Base-by-base conservation (phyloP, 2,113 vertebrate genomes). In the Probosciger aterrimus region DNA sequence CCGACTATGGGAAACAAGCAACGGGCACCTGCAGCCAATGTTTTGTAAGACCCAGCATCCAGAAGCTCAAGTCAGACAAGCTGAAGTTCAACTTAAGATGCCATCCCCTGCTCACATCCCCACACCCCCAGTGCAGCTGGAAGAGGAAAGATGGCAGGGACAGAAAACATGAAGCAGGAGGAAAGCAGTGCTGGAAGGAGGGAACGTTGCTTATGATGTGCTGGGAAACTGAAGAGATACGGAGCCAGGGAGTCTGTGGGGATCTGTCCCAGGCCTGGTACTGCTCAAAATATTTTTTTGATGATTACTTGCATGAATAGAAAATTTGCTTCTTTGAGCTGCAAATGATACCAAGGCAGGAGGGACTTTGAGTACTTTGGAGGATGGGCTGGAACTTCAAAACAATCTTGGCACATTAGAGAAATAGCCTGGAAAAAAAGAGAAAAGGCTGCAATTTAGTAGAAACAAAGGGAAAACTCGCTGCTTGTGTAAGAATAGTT, bases 281-380 rank as follows among this genome's bases (percentile, higher is more conserved):
- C 88, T 68, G 92, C 95, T 95, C 91, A 95, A 95, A 95, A 93
- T 94, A 94, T 95, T 95, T 96, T 95, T 81, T 86, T 86, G 94
- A 86, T 96, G 93, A 97, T 97, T 95, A 92, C 83, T 96, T 89
- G 92, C 91, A 92, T 90, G 94, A 95, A 95, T 93, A 97, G 88
- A 92, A 71, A 81, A 92, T 84, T 78, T 89, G 80, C 91, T 95
- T 86, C 86, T 94, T 96, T 5, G 95, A 96, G 95, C 96, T 96
- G 95, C 92, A 86, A 93, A 86, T 23, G 92, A 92, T 75, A 63
- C 25, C 25, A 31, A 92, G 92, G 55, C 6, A 81, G 96, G 94
- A 97, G 95, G 88, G 92, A 92, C 92, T 88, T 17, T 59, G 7
- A 86, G 82, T 8, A 18, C 82, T 96, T 50, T 14, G 88, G 94